Percentiles rank a stretch among this genome's conserved stretches.
Evolutionary conservation across 2,113 vertebrate species (phyloP).

Genomic region (Nannospalax galili): DNA sequence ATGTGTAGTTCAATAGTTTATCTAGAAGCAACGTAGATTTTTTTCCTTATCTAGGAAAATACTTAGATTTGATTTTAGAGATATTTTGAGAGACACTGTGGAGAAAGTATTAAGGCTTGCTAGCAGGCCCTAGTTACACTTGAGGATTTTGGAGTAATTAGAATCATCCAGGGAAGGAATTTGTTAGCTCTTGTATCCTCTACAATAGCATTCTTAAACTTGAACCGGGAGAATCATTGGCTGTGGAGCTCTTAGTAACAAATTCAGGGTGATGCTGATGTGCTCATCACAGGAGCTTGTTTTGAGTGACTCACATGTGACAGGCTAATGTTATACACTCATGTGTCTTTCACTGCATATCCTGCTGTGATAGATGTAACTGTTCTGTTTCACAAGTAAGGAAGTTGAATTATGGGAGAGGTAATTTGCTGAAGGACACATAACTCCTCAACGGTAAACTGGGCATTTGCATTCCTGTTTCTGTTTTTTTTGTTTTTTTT

Average conservation of each 20-base stretch:
- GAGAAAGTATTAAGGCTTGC: not conserved
- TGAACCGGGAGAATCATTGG: not conserved
- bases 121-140: not conserved
- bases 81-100: conserved; percentile 11
- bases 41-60: conserved; percentile 8
- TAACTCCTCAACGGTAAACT: too few relatives aligned
- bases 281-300: not conserved
- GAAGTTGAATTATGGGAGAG: not conserved
- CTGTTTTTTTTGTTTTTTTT: too few relatives aligned
- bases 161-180: not conserved
- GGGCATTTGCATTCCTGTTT: not conserved
- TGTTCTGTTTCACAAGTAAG: not conserved
- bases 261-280: not conserved
- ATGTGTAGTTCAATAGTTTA: too few relatives aligned
- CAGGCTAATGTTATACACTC: not conserved
- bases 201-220: not conserved
- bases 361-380: too few relatives aligned
- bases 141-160: not conserved
- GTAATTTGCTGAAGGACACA: not conserved
- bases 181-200: not conserved
- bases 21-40: not conserved
- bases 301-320: not conserved
- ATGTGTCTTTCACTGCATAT: too few relatives aligned
- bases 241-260: not conserved
- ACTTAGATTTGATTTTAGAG: conserved; percentile 47